Evolutionary conservation across 1,140 invertebrate genomes (phyloP).

Genomic region (Pseudobourletiella spinata): DNA sequence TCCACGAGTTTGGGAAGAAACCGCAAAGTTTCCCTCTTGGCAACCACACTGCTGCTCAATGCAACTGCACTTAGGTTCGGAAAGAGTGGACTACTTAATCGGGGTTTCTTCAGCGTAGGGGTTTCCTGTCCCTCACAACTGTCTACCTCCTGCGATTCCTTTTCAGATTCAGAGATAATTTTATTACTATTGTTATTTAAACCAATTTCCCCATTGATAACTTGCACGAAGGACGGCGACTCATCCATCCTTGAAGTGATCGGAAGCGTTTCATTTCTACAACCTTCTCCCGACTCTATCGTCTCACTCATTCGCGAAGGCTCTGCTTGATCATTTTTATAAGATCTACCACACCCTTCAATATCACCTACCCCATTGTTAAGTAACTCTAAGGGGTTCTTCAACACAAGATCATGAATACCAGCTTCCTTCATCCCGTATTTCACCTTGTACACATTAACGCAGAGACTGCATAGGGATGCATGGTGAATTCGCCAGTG

Average conservation of each 20-base stretch:
- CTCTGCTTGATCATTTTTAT: no score
- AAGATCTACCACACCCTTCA: neutral
- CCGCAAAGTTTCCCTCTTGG: constrained; percentile 19
- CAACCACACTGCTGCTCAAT: neutral
- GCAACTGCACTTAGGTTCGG: neutral
- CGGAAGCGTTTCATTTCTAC: no score
- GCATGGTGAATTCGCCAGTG: constrained; percentile 39
- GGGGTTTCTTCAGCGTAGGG: constrained; percentile 8
- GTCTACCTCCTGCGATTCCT: no score
- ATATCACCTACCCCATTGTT: neutral
- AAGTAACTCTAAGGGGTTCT: constrained; percentile 16
- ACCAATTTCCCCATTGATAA: no score
- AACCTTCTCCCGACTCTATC: no score
- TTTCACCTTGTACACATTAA: constrained; percentile 37
- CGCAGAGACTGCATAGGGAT: constrained; percentile 38
- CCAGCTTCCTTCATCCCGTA: constrained; percentile 37
- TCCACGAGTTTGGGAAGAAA: constrained; percentile 22
- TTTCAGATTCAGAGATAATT: no score
- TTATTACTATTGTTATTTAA: neutral
- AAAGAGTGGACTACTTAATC: neutral
- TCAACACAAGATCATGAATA: constrained; percentile 28
- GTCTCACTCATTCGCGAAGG: no score
- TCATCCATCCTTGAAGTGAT: no score
- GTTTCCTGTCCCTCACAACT: no score
- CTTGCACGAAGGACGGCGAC: no score